phyloP scores from a whole-genome alignment of 2,113 vertebrate species.

The Dromaius novaehollandiae region DNA sequence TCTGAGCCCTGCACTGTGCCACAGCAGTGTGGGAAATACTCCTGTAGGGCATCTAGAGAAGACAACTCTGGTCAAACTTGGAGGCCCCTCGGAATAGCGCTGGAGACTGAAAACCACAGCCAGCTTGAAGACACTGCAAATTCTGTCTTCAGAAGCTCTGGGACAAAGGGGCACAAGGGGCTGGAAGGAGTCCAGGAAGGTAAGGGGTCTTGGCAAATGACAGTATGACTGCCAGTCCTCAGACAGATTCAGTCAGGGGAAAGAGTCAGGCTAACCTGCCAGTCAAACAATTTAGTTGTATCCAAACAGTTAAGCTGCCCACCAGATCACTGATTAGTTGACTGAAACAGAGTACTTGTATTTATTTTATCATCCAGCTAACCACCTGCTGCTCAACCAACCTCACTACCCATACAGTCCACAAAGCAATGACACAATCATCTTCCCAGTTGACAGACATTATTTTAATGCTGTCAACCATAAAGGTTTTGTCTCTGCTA shows the following conservation, averaged over 20 bases:
- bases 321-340: rapidly evolving
- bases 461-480: neutral
- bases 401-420: neutral
- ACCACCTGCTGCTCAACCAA: neutral
- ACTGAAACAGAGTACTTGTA: neutral
- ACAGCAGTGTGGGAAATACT: neutral
- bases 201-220: neutral
- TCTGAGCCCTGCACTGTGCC: neutral
- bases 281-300: neutral
- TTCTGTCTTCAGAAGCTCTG: neutral
- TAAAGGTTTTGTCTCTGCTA: neutral
- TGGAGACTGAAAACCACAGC: neutral
- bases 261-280: no score
- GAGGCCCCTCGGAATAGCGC: neutral
- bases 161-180: neutral
- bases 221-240: neutral
- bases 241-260: neutral
- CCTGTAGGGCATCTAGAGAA: neutral
- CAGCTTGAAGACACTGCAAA: neutral
- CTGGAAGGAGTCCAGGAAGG: neutral
- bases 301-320: neutral
- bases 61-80: neutral
- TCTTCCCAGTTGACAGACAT: neutral
- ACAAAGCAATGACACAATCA: rapidly evolving
- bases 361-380: neutral